A percentile compares a stretch with the other conserved stretches of the same genome.
Evolutionary conservation across 2,113 vertebrate genomes (phyloP).

Genomic region (Leucosticte australis): DNA sequence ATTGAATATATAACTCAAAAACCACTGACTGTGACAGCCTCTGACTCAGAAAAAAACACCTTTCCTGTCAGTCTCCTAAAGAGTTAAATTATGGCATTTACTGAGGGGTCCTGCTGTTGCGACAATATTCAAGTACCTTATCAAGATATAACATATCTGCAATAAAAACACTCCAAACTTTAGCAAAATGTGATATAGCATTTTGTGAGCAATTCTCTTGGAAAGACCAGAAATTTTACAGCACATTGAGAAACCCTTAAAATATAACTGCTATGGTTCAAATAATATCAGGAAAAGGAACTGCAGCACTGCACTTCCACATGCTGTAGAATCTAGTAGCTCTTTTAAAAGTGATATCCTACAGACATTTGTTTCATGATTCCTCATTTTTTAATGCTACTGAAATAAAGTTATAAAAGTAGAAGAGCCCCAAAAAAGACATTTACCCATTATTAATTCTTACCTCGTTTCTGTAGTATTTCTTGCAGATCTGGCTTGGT

Average conservation of each 20-base stretch:
- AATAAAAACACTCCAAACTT: not conserved
- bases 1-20: not conserved
- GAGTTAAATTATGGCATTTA: not conserved
- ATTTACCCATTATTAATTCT: slow-evolving; percentile 59
- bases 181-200: not conserved
- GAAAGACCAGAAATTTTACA: not conserved
- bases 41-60: not conserved
- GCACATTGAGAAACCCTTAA: not conserved
- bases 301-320: not conserved
- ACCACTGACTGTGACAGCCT: not conserved
- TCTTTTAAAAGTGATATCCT: not conserved
- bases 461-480: slow-evolving; percentile 87
- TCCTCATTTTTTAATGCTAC: not conserved
- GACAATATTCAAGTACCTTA: not conserved
- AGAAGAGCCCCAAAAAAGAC: slow-evolving; percentile 62
- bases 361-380: not conserved
- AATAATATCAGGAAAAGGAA: not conserved
- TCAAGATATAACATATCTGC: not conserved
- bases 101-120: not conserved
- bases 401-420: not conserved
- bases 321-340: not conserved
- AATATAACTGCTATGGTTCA: not conserved
- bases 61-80: not conserved
- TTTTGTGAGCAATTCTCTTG: not conserved
- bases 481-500: slow-evolving; percentile 87